Conservation (phyloP, 2,888 invertebrate genomes). For the Antheraea yamamai region DNA sequence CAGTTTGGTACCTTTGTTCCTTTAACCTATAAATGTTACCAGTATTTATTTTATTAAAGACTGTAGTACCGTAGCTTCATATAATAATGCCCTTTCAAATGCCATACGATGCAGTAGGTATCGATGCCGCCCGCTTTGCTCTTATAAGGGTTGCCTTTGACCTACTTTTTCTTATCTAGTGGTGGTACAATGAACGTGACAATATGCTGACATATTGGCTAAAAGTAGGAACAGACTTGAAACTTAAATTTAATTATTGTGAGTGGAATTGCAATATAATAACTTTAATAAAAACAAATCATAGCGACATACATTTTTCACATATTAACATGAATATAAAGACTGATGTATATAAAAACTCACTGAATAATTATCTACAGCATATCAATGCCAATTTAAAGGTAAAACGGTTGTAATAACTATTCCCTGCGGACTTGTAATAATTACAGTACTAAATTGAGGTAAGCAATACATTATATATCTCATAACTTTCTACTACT, state of each 20-base stretch:
- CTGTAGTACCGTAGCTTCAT: not conserved
- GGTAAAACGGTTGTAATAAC: not conserved
- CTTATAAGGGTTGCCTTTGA: not conserved
- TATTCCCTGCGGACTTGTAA: not conserved
- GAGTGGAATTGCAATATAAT: not conserved
- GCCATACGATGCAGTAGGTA: not conserved
- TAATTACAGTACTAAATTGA: not conserved
- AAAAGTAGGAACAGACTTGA: not conserved
- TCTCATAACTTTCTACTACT: no score
- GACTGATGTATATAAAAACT: not conserved
- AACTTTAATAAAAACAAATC: not conserved
- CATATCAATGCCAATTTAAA: not conserved
- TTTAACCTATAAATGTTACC: constrained; percentile 58
- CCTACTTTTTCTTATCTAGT: not conserved
- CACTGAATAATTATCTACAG: not conserved
- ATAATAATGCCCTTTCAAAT: not conserved
- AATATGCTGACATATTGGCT: not conserved
- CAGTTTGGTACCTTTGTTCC: constrained; percentile 77
- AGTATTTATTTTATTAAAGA: not conserved
- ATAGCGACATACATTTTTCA: not conserved
- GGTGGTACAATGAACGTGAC: not conserved
- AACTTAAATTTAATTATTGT: not conserved
- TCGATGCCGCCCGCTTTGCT: not conserved
- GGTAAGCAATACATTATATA: not conserved
- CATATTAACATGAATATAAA: no score